Conservation (phyloP, 2,797 vertebrate species). For the Pangasius macronema region DNA sequence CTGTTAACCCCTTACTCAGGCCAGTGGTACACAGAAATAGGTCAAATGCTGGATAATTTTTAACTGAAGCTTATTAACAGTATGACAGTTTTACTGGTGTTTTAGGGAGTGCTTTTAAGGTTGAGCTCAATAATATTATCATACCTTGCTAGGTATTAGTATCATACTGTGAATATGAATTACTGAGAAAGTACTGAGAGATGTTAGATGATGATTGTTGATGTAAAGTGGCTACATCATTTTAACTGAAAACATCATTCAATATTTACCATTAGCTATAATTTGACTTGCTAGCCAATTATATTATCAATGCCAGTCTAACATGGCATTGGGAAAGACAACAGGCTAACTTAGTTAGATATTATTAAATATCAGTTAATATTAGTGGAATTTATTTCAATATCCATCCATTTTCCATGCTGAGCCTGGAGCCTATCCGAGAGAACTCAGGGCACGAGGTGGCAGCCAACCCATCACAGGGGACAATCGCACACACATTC, state of each 20-base stretch:
- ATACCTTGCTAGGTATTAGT: not conserved
- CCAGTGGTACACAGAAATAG: conserved; percentile 27
- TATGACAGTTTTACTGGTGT: not conserved
- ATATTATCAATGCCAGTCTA: not conserved
- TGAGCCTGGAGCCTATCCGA: too few relatives aligned
- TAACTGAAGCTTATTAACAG: not conserved
- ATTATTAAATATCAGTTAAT: too few relatives aligned
- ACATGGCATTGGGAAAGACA: too few relatives aligned
- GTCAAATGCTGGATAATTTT: conserved; percentile 23
- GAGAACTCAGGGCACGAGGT: too few relatives aligned
- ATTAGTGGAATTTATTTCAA: too few relatives aligned
- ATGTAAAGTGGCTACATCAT: not conserved
- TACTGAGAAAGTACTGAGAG: not conserved
- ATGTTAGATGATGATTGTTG: not conserved
- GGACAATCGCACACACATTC: too few relatives aligned
- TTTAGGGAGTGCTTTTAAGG: not conserved
- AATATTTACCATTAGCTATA: not conserved
- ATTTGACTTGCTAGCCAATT: not conserved
- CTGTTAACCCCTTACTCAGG: conserved; percentile 59
- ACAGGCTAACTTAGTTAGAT: too few relatives aligned
- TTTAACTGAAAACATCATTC: not conserved
- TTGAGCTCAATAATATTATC: not conserved
- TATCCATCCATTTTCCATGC: too few relatives aligned
- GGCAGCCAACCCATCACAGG: too few relatives aligned
- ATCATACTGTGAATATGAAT: not conserved